Evolutionary conservation across 2,113 vertebrate species (phyloP).

Genomic region (Rhinolophus sinicus): DNA sequence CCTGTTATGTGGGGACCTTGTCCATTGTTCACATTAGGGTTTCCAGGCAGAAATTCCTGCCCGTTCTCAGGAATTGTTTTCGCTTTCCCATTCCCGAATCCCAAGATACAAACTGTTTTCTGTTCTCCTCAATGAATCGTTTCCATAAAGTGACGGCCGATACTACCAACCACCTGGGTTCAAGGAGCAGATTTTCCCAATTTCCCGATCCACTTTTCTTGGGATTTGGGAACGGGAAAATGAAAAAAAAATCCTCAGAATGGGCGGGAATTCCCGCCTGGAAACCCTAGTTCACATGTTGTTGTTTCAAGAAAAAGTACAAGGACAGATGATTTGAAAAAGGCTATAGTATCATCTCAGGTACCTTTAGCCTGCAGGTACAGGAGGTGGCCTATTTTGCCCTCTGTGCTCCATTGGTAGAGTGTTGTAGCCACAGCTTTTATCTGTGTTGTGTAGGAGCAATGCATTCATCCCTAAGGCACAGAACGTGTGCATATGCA

Average conservation of each 20-base stretch:
- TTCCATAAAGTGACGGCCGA: no score
- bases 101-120: no score
- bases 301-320: neutral
- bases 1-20: neutral
- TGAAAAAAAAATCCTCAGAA: no score
- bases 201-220: no score
- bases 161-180: no score
- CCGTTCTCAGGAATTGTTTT: no score
- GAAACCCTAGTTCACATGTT: neutral
- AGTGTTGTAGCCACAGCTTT: neutral
- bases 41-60: no score
- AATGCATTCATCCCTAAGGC: neutral
- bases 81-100: no score
- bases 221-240: no score
- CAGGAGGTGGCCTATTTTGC: neutral
- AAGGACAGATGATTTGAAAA: neutral
- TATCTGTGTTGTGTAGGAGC: neutral
- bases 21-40: neutral
- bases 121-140: no score
- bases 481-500: rapidly evolving
- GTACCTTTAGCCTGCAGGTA: neutral
- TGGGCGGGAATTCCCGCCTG: no score
- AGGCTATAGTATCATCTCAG: neutral
- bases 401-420: neutral
- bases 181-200: no score